Evolutionary conservation across 2,888 invertebrate species (phyloP).

Genomic region (Lissonota sp.): DNA sequence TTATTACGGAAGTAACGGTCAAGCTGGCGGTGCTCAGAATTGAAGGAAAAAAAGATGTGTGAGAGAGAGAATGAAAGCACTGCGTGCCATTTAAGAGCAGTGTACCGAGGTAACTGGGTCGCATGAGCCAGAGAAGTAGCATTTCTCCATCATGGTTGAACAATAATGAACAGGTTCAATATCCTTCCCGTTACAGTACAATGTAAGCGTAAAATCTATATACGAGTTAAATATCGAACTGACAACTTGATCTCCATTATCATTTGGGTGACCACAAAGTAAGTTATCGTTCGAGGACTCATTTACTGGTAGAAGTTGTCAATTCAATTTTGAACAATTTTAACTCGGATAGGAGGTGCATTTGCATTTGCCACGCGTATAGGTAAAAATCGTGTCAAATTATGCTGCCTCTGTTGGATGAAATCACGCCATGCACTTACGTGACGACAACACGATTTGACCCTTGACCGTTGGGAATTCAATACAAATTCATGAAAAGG

Average conservation of each 20-base stretch:
- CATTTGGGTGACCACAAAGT: too few relatives aligned
- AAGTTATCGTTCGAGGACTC: too few relatives aligned
- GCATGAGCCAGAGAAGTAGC: constrained; percentile 18
- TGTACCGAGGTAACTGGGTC: constrained; percentile 59
- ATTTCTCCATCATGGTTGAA: constrained; percentile 14
- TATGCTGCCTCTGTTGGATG: constrained; percentile 13
- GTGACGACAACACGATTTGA: constrained; percentile 49
- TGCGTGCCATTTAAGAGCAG: constrained; percentile 53
- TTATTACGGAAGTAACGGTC: constrained; percentile 64
- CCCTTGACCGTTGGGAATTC: constrained; percentile 47
- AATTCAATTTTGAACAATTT: constrained; percentile 9
- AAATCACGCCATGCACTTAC: constrained; percentile 45
- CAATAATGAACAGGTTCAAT: constrained; percentile 17
- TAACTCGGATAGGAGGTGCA: not conserved
- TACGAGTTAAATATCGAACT: not conserved
- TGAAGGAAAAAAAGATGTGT: constrained; percentile 20
- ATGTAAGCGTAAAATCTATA: not conserved
- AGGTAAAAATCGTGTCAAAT: constrained; percentile 25
- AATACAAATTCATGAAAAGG: not conserved
- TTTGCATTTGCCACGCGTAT: not conserved
- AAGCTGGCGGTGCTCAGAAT: constrained; percentile 24
- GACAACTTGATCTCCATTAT: too few relatives aligned
- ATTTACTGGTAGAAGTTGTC: too few relatives aligned
- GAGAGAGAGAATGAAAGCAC: constrained; percentile 26
- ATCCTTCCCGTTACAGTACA: constrained; percentile 13